A percentile compares a stretch with the other conserved stretches of the same genome.
Conservation (phyloP, 2,797 vertebrate genomes). For the Anguilla megastoma region DNA sequence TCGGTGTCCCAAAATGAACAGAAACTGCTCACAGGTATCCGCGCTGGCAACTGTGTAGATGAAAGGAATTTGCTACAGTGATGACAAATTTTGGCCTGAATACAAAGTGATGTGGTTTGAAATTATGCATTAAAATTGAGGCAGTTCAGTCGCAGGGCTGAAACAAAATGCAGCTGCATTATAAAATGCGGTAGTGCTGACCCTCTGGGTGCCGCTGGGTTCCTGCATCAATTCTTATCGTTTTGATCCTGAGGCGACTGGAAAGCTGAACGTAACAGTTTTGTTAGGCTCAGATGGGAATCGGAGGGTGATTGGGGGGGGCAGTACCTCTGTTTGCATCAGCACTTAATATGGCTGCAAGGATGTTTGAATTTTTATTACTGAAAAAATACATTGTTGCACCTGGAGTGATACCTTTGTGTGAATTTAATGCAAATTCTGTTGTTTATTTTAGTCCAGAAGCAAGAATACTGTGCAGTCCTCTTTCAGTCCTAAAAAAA, state of each 20-base stretch:
- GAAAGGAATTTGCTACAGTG: neutral
- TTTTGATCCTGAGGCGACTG: neutral
- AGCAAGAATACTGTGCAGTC: neutral
- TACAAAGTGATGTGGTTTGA: neutral
- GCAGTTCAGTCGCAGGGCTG: neutral
- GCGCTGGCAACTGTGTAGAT: neutral
- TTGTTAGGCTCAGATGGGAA: neutral
- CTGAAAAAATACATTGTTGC: neutral
- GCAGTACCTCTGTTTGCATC: neutral
- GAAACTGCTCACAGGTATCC: neutral
- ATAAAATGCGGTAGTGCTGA: neutral
- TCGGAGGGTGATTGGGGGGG: neutral
- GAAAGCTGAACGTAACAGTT: neutral
- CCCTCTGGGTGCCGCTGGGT: neutral
- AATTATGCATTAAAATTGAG: constrained; percentile 11
- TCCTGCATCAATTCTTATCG: neutral
- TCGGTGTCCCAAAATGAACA: neutral
- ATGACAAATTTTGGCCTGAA: neutral
- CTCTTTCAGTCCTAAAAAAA: no score
- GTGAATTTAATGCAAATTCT: neutral
- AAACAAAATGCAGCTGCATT: neutral
- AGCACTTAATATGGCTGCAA: neutral
- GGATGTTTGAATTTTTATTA: neutral
- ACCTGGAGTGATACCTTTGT: neutral
- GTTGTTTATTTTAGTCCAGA: neutral